Base-by-base conservation (phyloP, 2,888 invertebrate genomes). In the Hypercompe scribonia region DNA sequence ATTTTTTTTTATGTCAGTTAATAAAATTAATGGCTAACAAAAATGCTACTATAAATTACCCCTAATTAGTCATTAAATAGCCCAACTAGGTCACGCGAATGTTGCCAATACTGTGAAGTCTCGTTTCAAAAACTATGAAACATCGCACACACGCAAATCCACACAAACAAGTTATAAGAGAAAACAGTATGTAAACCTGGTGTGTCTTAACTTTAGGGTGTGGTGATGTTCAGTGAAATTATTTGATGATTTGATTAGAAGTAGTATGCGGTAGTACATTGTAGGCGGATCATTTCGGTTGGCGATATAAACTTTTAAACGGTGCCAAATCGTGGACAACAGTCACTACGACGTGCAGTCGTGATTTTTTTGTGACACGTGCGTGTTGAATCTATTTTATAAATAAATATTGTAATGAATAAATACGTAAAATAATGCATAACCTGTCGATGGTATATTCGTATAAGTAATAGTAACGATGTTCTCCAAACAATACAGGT, bases 231-330 rank as follows among this genome's bases (percentile, higher is more conserved):
- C 13, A 58, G 11, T 58, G 11, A 58, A 68, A 28, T 33, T 68
- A 8, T 28, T 31, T n/a, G 8, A 68, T 39, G 28, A 31, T 39
- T 11, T 68, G n/a, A n/a, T 10, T 10, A n/a, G 31, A 33, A 39
- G 34, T 64, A 61, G 61, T 50, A 70, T 70, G 70, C 70, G 70
- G 70, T 34, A 67, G 71, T 67, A 46, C n/a, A 15, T 36, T 33
- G n/a, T 42, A 67, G 31, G 42, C 67, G 28, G 71, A 36, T 34
- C 33, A 42, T 61, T n/a, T 46, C 39, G n/a, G 61, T 71, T 71
- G 67, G 61, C 71, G 90, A 97, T 97, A 82, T 97, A 97, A 11
- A 54, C 46, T 36, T 54, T 86, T 97, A 98, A 86, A 96, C 96
- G 86, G 77, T 77, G 64, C 63, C 66, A 69, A 71, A 67, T 67